Evolutionary conservation across 2,888 invertebrate species (phyloP), one percentile per base, ranked within the genome.

Genomic region (Ochropacha duplaris): DNA sequence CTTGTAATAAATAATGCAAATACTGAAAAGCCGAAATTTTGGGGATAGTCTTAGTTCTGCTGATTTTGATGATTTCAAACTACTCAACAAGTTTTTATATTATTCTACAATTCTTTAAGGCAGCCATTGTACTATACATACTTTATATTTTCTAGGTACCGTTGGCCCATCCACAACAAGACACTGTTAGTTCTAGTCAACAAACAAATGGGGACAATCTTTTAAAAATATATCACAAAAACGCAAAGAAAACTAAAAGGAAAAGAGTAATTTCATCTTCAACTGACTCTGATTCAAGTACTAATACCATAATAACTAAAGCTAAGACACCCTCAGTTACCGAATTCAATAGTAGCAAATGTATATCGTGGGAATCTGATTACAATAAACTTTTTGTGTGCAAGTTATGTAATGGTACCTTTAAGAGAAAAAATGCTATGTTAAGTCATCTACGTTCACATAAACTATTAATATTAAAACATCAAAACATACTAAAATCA

Each of bases 121-220:
- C 31, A 12, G 12, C 1, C 31, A 12, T 12, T 31, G 11, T 12
- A 6, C 31, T 44, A 19, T 9, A 44, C 19, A 19, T 9, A 9
- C 39, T 39, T 44, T 44, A 8, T 19, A 19, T 44, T 44, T 19
- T 44, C 16, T 19, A 44, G 44, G 44, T 44, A 44, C 8, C 16
- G 3, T 19, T 44, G 3, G 19, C n/a, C n/a, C 64, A 65, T 54
- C 61, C 65, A 34, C 71, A 73, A 57, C 76, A 79, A 54, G 66
- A 73, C 26, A 58, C 70, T 14, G 74, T 75, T 28, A 75, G 72
- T 62, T 79, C 78, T 26, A 79, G 74, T 28, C 76, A 44, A 44
- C 44, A 66, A 54, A 56, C 60, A 51, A 50, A 58, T 34, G 39
- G 55, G 14, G 58, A 56, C 11, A 44, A 44, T 44, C 16, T 19